Evolutionary conservation across 2,888 invertebrate genomes (phyloP).

Genomic region (Norana najaformis): DNA sequence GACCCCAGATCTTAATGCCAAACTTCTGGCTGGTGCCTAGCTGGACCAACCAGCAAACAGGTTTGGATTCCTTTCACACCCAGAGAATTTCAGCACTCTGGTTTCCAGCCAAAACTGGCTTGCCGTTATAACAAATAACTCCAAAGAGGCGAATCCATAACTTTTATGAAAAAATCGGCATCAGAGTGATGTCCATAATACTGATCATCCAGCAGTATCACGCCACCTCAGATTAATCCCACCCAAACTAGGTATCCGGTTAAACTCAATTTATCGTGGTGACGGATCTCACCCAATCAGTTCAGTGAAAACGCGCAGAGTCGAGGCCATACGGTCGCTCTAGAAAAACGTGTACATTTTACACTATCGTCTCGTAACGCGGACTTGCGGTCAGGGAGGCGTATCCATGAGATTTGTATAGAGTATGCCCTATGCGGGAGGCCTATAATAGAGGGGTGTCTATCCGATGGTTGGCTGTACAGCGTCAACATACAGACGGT

Average conservation of each 20-base stretch:
- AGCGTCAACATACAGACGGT: background rate
- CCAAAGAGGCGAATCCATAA: background rate
- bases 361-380: background rate
- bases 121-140: background rate
- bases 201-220: background rate
- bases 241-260: background rate
- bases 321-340: too few species aligned
- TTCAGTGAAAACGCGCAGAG: too few species aligned
- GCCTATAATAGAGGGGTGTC: conserved; percentile 6
- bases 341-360: too few species aligned
- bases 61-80: background rate
- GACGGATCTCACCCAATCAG: too few species aligned
- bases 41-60: background rate
- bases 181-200: background rate
- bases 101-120: conserved; percentile 5
- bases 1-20: background rate
- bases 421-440: background rate
- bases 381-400: conserved; percentile 13
- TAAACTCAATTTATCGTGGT: too few species aligned
- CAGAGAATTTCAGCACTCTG: background rate
- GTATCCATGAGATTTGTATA: background rate
- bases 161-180: background rate
- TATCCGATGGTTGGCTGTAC: background rate
- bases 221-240: background rate
- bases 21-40: background rate